A percentile compares a stretch with the other conserved stretches of the same genome.
These are phyloP conservation scores for Palloptera scutellata DNA, from an alignment of 2,888 invertebrate species.

Conservation along the genomic window DNA sequence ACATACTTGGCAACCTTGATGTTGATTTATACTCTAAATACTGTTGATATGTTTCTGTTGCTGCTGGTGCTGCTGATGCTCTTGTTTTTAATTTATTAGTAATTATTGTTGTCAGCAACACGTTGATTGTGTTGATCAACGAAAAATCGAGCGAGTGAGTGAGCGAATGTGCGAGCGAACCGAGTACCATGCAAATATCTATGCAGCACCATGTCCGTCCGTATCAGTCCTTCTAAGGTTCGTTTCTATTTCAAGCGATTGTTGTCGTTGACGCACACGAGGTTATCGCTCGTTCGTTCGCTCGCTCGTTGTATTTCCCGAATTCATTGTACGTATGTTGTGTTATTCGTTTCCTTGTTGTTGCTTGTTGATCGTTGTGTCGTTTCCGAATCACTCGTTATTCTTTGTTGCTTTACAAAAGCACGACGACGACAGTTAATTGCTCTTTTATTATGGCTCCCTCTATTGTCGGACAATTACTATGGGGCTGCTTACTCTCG, in stretches of 20 bases:
- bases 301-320: not conserved
- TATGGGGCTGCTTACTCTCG: too few relatives aligned
- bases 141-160: too few relatives aligned
- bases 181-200: too few relatives aligned
- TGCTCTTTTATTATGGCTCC: slow-evolving; percentile 1
- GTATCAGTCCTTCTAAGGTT: slow-evolving; percentile 64
- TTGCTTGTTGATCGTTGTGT: not conserved
- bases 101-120: slow-evolving; percentile 26
- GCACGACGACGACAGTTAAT: slow-evolving; percentile 19
- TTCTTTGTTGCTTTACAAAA: not conserved
- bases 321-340: not conserved
- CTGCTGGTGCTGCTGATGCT: too few relatives aligned
- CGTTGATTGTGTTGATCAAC: too few relatives aligned
- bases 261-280: slow-evolving; percentile 16
- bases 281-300: not conserved
- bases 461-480: too few relatives aligned
- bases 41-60: slow-evolving; percentile 39
- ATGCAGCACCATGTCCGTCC: not conserved
- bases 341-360: not conserved
- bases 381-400: not conserved
- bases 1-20: slow-evolving; percentile 54
- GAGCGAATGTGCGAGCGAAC: too few relatives aligned
- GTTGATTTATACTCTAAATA: slow-evolving; percentile 55
- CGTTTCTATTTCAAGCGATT: slow-evolving; percentile 62
- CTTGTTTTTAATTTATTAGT: slow-evolving; percentile 44